These are phyloP conservation scores for Cheilinus undulatus DNA, from an alignment of 2,113 vertebrate genomes.

Conservation along the genomic window DNA sequence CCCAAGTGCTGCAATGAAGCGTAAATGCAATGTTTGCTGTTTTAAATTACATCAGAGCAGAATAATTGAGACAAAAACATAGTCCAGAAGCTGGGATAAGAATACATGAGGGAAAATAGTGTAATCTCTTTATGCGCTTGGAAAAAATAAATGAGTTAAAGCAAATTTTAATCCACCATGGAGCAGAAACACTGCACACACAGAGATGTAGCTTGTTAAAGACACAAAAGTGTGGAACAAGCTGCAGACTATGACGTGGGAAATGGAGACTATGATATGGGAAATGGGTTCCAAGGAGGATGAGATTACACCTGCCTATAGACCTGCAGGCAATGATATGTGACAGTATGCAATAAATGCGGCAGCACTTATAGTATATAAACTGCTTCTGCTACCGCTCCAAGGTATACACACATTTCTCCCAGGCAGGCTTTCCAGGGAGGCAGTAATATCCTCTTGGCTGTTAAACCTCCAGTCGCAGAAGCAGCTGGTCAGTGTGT, in stretches of 20 bases:
- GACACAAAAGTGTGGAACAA: neutral
- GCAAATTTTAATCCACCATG: too few species aligned
- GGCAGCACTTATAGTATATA: constrained; percentile 23
- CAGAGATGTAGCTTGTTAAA: neutral
- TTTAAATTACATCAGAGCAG: neutral
- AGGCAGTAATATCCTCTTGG: constrained; percentile 10
- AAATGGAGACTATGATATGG: too few species aligned
- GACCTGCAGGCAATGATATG: constrained; percentile 45
- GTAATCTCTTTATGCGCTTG: neutral
- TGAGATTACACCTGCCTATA: constrained; percentile 29
- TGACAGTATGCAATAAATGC: constrained; percentile 51
- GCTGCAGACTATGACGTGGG: neutral
- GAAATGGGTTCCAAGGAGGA: constrained; percentile 22
- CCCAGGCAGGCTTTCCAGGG: constrained; percentile 18
- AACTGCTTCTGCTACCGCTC: constrained; percentile 18
- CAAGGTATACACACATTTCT: constrained; percentile 8
- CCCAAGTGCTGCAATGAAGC: neutral
- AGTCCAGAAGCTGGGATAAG: neutral
- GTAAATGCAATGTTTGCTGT: neutral
- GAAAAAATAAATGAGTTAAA: too few species aligned
- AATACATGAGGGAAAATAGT: neutral
- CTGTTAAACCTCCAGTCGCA: constrained; percentile 18
- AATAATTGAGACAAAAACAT: neutral
- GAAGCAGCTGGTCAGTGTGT: constrained; percentile 15
- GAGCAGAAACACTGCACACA: neutral